Conservation (phyloP, 2,113 vertebrate genomes). For the Gadus chalcogrammus region DNA sequence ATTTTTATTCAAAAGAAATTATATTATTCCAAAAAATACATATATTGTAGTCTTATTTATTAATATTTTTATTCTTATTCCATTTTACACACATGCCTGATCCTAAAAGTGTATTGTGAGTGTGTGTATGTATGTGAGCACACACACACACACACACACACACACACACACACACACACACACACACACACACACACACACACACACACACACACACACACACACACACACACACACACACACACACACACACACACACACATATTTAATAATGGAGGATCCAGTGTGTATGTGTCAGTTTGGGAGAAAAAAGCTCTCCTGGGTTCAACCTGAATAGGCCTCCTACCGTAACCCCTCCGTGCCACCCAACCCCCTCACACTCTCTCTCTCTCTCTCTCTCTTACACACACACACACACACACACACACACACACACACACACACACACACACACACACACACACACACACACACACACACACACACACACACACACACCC, state of each 20-base stretch:
- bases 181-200: background rate
- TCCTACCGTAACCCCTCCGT: conserved; percentile 1
- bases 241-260: background rate
- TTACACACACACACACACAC: no score
- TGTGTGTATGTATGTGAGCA: conserved; percentile 7
- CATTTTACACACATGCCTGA: background rate
- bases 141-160: no score
- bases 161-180: no score
- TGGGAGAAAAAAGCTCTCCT: conserved; percentile 33
- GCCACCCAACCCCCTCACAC: background rate
- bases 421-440: no score
- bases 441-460: background rate
- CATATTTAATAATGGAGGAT: conserved; percentile 55
- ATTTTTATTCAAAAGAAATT: no score
- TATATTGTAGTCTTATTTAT: background rate
- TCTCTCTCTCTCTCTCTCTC: no score
- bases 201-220: background rate
- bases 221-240: background rate
- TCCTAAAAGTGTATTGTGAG: background rate
- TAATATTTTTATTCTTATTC: background rate
- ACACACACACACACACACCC: background rate
- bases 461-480: no score
- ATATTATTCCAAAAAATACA: background rate
- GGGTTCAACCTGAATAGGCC: conserved; percentile 3
- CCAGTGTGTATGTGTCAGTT: conserved; percentile 26